These are phyloP conservation scores for Brachyrhaphis roseni DNA, from an alignment of 2,797 vertebrate species.

Conservation along the genomic window DNA sequence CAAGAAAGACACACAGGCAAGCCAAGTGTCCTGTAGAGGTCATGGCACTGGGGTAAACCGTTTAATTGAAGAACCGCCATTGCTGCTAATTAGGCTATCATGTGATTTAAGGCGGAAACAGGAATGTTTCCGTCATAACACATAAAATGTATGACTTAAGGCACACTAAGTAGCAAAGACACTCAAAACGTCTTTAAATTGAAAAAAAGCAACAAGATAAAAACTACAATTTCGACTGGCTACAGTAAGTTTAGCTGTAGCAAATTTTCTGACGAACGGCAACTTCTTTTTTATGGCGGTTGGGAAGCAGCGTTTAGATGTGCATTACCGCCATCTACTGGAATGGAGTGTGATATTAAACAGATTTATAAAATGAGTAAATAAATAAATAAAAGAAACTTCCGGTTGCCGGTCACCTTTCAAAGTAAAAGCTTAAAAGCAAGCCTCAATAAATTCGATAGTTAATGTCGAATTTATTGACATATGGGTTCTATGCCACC, in stretches of 20 bases:
- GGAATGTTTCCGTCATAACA: not conserved
- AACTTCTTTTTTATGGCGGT: not conserved
- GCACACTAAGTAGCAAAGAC: not conserved
- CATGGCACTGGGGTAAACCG: not conserved
- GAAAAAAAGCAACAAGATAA: not conserved
- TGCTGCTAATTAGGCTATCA: too few relatives aligned
- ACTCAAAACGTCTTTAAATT: not conserved
- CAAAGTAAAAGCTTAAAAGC: not conserved
- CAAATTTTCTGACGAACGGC: not conserved
- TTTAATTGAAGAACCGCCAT: not conserved
- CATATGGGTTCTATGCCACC: too few relatives aligned
- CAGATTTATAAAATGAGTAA: too few relatives aligned
- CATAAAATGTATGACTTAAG: not conserved
- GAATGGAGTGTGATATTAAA: too few relatives aligned
- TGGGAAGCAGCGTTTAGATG: too few relatives aligned
- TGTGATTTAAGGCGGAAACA: not conserved
- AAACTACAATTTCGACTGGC: not conserved
- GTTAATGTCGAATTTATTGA: not conserved
- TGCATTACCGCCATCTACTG: too few relatives aligned
- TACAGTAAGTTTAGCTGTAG: not conserved
- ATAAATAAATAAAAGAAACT: too few relatives aligned
- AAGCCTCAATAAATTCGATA: not conserved
- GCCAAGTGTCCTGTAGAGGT: slow-evolving; percentile 84
- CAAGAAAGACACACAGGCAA: slow-evolving; percentile 81
- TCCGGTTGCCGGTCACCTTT: not conserved